A percentile compares a stretch with the other conserved stretches of the same genome.
Conservation (phyloP, 2,888 invertebrate species). For the Choristoneura rosaceana region DNA sequence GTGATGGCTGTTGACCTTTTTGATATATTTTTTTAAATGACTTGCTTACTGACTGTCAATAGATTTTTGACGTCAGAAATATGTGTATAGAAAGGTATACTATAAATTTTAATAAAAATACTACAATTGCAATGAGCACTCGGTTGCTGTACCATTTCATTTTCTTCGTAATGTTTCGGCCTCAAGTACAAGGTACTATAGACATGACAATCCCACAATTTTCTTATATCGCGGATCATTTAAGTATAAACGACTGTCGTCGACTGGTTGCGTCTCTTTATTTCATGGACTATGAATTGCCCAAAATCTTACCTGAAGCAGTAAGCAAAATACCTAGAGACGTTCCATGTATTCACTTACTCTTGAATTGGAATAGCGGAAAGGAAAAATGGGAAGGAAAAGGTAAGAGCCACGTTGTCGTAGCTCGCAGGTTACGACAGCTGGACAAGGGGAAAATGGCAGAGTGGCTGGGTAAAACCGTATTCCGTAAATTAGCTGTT, state of each 20-base stretch:
- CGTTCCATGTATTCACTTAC: slow-evolving; percentile 82
- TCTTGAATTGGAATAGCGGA: slow-evolving; percentile 85
- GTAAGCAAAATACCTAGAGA: slow-evolving; percentile 78
- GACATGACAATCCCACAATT: slow-evolving; percentile 63
- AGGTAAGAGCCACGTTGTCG: slow-evolving; percentile 83
- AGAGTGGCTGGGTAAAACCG: slow-evolving; percentile 86
- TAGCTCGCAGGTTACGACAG: slow-evolving; percentile 85
- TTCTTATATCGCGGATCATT: slow-evolving; percentile 83
- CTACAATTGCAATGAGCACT: not conserved
- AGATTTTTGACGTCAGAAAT: not conserved
- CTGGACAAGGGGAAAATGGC: slow-evolving; percentile 85
- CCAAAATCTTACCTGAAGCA: slow-evolving; percentile 49
- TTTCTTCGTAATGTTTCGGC: slow-evolving; percentile 43
- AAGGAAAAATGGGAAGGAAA: slow-evolving; percentile 74
- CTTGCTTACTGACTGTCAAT: not conserved
- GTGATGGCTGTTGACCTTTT: not conserved
- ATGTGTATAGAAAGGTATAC: not conserved
- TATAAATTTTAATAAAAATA: not conserved
- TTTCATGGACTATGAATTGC: slow-evolving; percentile 66
- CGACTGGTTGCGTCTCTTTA: slow-evolving; percentile 85
- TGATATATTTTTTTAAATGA: not conserved
- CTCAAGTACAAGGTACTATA: slow-evolving; percentile 57
- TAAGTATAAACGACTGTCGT: slow-evolving; percentile 85
- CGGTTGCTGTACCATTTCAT: not conserved
- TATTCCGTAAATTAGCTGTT: slow-evolving; percentile 82